Conservation (phyloP, 2,797 vertebrate genomes). For the Phataginus tricuspis region DNA sequence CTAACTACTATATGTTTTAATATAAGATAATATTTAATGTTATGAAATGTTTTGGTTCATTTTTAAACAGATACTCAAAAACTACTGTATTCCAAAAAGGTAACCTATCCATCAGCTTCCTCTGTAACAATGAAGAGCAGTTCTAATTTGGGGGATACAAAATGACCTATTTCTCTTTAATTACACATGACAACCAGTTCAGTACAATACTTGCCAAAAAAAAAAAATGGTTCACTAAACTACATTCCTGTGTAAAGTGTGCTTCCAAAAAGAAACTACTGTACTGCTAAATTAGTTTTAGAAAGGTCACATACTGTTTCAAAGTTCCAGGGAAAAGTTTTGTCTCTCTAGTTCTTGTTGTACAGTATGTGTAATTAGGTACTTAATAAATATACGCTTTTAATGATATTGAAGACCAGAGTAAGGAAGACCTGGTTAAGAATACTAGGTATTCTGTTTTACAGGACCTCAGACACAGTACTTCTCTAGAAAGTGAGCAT, state of each 20-base stretch:
- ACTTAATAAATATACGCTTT: neutral
- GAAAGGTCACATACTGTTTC: neutral
- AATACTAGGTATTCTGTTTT: neutral
- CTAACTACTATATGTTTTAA: neutral
- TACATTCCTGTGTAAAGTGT: neutral
- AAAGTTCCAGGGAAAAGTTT: neutral
- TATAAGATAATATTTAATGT: neutral
- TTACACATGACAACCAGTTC: neutral
- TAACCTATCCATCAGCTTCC: neutral
- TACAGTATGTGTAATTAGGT: neutral
- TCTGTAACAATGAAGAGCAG: neutral
- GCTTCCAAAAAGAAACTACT: neutral
- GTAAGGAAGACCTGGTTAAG: neutral
- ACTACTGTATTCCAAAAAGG: neutral
- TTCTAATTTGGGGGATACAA: neutral
- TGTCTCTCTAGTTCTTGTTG: neutral
- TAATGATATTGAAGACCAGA: neutral
- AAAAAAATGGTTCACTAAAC: neutral
- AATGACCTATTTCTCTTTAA: neutral
- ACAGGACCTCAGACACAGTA: neutral
- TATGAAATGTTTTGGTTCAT: neutral
- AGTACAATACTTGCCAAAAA: neutral
- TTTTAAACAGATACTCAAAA: constrained; percentile 11
- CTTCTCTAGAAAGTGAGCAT: neutral
- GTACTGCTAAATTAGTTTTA: neutral